Evolutionary conservation across 1,140 invertebrate species (phyloP), one percentile per base, ranked within the genome.

Genomic region (Armadillidium nasatum): DNA sequence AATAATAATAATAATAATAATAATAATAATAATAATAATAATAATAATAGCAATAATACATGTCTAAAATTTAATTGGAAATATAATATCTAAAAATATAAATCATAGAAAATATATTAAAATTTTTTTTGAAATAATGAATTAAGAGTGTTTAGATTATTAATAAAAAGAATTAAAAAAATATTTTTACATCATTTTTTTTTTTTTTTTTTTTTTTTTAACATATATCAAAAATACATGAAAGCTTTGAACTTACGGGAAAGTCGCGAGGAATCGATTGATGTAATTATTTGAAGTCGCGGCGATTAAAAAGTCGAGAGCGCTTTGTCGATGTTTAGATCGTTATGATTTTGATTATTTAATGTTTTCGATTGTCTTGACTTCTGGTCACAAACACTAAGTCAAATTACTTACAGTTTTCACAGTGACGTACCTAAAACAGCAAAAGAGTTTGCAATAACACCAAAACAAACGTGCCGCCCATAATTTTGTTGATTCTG

Each of bases 361-460:
- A 60, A 13, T 60, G 11, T 60, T 60, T 19, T 60, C 19, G 50
- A 60, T 60, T 60, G 50, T 60, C 19, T 19, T 60, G 11, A 60
- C 33, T 60, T 60, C 11, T 60, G 19, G 50, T 19, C 50, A 60
- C 50, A 60, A 19, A 60, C 50, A 60, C 50, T 60, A 60, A 60
- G 50, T 60, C 50, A 60, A 60, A 60, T 60, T 60, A 60, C 50
- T 19, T 60, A 19, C 46, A 50, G 7, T 15, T 19, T 60, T 60
- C 50, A 60, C 50, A 50, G 50, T 60, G 50, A 60, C 50, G 50
- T 60, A 60, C 50, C 50, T 60, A 60, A 60, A 33, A 33, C 33
- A 60, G 50, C 50, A 60, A 60, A 60, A 19, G 50, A 60, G 50
- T 60, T 60, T 60, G 50, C 50, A 60, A 60, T 60, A 60, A 60